Evolutionary conservation across 2,888 invertebrate genomes (phyloP), one percentile per base, ranked within the genome.

Genomic region (Eubasilissa splendida): DNA sequence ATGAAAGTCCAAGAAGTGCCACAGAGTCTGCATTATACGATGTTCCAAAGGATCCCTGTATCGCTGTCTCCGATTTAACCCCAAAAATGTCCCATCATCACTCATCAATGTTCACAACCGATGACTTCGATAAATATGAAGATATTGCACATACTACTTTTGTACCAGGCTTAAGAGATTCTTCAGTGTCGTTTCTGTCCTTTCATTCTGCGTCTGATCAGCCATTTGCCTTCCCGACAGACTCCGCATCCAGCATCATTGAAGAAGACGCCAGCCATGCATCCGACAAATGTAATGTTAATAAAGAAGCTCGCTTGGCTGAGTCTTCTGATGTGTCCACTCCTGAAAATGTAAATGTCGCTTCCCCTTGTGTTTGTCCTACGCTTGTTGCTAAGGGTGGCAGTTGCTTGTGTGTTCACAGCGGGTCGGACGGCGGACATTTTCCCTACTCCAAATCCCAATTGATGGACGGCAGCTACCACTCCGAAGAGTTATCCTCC

Each of bases 391-490:
- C 77, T 80, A 77, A 87, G 87, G 82, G 87, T 87, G 82, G 85
- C 85, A 85, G 87, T 86, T 85, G 86, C 86, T 86, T 84, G 80
- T 84, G 70, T 85, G 85, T 85, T 86, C 86, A 86, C 87, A 92
- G 92, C 89, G 91, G 91, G 84, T 91, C 91, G 79, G 92, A 92
- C 86, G 91, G 90, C 85, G 91, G 91, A 82, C 91, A 84, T 73
- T 84, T 81, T 76, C 89, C 91, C 84, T 89, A 89, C 79, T 90
- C 92, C 73, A 91, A 90, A 84, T 90, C 90, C 80, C 89, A 91
- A 50, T 71, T 80, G 85, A 89, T 90, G 88, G 92, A 92, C 84
- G 88, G 90, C 80, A 91, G 91, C 86, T 91, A 89, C 85, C 89
- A 91, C 85, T 91, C 92, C 65, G 92, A 92, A 84, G 92, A 92